Base-by-base conservation (phyloP, 2,888 invertebrate genomes). In the Ernsta delagoae region DNA sequence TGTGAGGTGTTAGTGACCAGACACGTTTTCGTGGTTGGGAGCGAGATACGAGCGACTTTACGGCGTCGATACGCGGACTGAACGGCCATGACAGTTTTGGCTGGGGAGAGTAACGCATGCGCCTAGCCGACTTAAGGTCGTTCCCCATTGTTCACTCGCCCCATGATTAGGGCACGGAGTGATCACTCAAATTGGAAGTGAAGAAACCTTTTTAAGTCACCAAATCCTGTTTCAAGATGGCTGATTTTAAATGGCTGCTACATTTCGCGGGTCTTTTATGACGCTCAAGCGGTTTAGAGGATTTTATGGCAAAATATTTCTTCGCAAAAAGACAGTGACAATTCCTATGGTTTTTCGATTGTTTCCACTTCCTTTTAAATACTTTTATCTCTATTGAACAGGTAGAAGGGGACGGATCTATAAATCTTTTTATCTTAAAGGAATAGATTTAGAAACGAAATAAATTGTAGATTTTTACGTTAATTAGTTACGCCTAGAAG, bases 21-120 rank as follows among this genome's bases (percentile, higher is more conserved):
- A 56, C n/a, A 54, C 53, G 59, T 34, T 50, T 24, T 11, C 31
- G 43, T 53, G 43, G 43, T 53, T n/a, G 43, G 71, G 73, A 75
- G 64, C 69, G 72, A 80, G 75, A 84, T 82, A 84, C 85, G 84
- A 80, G 81, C 79, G 83, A 75, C 76, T 74, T 65, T 24, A 34
- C 79, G 85, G 84, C 88, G 91, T 92, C 92, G 77, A 92, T 92
- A 91, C 89, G 83, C 85, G 81, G 69, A 92, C 92, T 92, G 91
- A 86, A 79, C 81, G 76, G 92, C 92, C 92, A 92, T 92, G 90
- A 86, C 87, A 86, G 86, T 85, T 84, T 83, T 74, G 72, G 82
- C 85, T 83, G 86, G 90, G 90, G 84, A 81, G 75, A 75, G 75
- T 66, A 75, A 77, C 90, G 92, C 92, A 87, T 84, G 92, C 92